A percentile compares a stretch with the other conserved stretches of the same genome.
Conservation (phyloP, 2,888 invertebrate genomes). For the Hypercompe scribonia region DNA sequence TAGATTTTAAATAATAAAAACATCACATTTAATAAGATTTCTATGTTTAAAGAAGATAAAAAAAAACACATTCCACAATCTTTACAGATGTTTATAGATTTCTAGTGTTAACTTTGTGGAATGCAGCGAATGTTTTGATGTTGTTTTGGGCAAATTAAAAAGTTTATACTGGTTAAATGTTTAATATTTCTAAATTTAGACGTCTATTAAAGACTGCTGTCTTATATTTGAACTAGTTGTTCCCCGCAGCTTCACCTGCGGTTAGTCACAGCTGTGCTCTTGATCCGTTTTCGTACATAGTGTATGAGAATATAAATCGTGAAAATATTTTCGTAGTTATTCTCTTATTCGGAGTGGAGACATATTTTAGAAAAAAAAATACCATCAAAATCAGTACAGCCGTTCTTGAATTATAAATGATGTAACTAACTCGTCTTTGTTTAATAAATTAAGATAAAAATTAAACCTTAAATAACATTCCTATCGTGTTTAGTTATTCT, state of each 20-base stretch:
- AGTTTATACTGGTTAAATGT: neutral
- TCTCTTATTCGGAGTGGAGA: too few relatives aligned
- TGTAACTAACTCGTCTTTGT: too few relatives aligned
- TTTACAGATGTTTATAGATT: neutral
- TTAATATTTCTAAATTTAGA: neutral
- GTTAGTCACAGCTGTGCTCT: too few relatives aligned
- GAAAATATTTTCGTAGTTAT: too few relatives aligned
- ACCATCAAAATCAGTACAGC: too few relatives aligned
- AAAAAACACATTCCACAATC: neutral
- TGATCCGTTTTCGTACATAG: too few relatives aligned
- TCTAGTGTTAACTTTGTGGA: neutral
- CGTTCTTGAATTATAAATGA: too few relatives aligned
- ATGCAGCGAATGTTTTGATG: neutral
- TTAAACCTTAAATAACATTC: neutral
- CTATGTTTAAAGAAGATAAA: neutral
- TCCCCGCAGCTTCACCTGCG: too few relatives aligned
- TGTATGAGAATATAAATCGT: too few relatives aligned
- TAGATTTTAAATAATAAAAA: neutral
- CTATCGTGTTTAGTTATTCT: neutral
- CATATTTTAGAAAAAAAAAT: too few relatives aligned
- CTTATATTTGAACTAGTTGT: neutral
- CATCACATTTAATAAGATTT: neutral
- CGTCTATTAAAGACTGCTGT: neutral
- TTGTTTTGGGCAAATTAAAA: neutral
- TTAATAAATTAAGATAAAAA: neutral